Conservation (phyloP, 1,140 invertebrate genomes). For the Lucilia sericata region DNA sequence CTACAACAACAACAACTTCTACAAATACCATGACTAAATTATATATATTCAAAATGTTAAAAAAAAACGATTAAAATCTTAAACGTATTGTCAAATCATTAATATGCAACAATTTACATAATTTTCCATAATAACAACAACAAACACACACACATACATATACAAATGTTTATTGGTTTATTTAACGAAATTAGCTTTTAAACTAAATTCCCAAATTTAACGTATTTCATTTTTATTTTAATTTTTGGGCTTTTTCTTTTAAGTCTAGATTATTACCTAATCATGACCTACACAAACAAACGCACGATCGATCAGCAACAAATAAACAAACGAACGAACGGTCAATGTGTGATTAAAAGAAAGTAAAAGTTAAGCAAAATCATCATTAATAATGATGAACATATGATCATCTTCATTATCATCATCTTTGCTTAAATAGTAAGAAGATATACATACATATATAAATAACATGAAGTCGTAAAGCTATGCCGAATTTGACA, state of each 20-base stretch:
- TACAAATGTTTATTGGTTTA: not conserved
- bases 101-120: constrained; percentile 2
- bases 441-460: not conserved
- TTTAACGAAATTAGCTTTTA: constrained; percentile 20
- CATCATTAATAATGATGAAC: not conserved
- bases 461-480: not conserved
- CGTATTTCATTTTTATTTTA: not conserved
- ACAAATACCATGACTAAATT: not conserved
- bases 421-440: not conserved
- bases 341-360: constrained; percentile 20
- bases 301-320: no score
- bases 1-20: not conserved
- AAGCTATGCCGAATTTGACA: no score
- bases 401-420: not conserved
- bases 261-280: constrained; percentile 38
- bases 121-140: not conserved
- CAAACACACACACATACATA: not conserved
- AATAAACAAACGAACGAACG: not conserved
- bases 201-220: not conserved
- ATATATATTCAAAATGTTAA: not conserved
- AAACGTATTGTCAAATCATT: not conserved
- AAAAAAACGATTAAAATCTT: not conserved
- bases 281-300: constrained; percentile 26
- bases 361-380: constrained; percentile 33
- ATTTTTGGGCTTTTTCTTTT: not conserved